Percentiles rank a stretch among this genome's conserved stretches.
Conservation (phyloP, 1,140 invertebrate species). For the Aphaenogaster rudis region DNA sequence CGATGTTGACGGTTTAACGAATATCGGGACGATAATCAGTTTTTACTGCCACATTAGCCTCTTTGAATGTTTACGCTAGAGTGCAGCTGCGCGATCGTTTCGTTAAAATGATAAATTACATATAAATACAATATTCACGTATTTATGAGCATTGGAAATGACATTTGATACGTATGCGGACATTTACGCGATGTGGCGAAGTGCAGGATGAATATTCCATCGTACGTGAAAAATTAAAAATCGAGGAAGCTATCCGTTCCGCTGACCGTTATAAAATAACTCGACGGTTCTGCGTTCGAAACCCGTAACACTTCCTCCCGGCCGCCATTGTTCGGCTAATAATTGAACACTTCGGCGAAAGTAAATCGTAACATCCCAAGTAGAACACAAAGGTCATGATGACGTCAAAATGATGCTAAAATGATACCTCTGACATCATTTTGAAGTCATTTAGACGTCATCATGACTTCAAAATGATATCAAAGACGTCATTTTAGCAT, state of each 20-base stretch:
- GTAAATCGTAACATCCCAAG: constrained; percentile 18
- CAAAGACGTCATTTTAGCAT: no score
- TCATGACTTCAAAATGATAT: no score
- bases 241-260: constrained; percentile 22
- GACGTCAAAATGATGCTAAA: no score
- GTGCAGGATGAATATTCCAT: constrained; percentile 46
- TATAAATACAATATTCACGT: constrained; percentile 51
- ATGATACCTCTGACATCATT: no score
- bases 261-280: constrained; percentile 40
- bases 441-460: no score
- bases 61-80: constrained; percentile 37
- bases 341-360: constrained; percentile 52
- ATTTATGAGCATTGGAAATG: constrained; percentile 59
- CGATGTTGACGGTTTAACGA: constrained; percentile 22
- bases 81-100: constrained; percentile 34
- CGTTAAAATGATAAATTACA: constrained; percentile 50
- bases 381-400: no score
- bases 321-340: constrained; percentile 27
- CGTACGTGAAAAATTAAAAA: constrained; percentile 50
- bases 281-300: constrained; percentile 6
- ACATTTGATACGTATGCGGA: constrained; percentile 15
- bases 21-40: constrained; percentile 42
- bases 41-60: constrained; percentile 40
- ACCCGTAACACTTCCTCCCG: not conserved
- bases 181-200: constrained; percentile 34